phyloP scores from a whole-genome alignment of 2,797 vertebrate genomes.

The Manis javanica region DNA sequence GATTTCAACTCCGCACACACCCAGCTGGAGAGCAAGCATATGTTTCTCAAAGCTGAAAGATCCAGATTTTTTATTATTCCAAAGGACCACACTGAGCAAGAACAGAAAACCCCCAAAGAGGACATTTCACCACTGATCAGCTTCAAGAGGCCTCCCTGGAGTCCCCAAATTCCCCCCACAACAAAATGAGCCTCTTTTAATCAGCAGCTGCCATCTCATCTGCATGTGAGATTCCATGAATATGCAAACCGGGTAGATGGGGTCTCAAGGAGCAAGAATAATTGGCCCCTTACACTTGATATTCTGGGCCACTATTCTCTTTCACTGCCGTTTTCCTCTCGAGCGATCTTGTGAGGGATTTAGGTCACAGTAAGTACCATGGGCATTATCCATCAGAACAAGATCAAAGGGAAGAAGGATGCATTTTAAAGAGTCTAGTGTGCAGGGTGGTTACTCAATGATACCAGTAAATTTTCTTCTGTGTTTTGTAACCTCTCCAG shows the following conservation, averaged over 20 bases:
- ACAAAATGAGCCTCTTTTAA: conserved; percentile 36
- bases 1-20: background rate
- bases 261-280: conserved; percentile 66
- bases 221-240: conserved; percentile 56
- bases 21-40: background rate
- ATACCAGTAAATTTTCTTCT: conserved; percentile 48
- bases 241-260: conserved; percentile 53
- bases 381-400: conserved; percentile 50
- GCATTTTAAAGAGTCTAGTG: conserved; percentile 34
- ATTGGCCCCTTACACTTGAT: conserved; percentile 39
- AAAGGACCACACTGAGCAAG: background rate
- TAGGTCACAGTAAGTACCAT: conserved; percentile 30
- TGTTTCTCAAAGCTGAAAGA: background rate
- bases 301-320: background rate
- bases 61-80: background rate
- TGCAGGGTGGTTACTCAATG: conserved; percentile 30
- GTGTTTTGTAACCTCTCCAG: conserved; percentile 52
- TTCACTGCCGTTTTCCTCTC: background rate
- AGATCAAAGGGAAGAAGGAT: conserved; percentile 65
- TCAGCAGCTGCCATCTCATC: conserved; percentile 58
- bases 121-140: conserved; percentile 40
- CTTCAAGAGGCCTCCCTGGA: conserved; percentile 1
- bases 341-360: conserved; percentile 54
- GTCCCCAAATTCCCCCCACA: background rate
- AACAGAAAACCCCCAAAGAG: conserved; percentile 32